These are phyloP conservation scores for Eufriesea mexicana DNA, from an alignment of 1,140 invertebrate genomes.

Conservation along the genomic window DNA sequence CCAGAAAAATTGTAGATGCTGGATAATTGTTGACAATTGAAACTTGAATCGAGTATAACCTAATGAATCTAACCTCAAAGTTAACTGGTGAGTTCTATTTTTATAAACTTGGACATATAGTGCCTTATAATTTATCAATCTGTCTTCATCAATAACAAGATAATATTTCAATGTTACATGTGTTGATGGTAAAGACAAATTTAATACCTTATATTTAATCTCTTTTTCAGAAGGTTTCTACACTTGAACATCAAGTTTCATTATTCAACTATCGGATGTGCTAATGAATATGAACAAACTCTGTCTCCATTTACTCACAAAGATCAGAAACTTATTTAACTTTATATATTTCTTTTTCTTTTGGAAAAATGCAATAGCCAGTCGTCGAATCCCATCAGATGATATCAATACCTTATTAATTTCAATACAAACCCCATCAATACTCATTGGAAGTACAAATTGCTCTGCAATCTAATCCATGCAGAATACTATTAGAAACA, in stretches of 20 bases:
- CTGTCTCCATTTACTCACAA: not conserved
- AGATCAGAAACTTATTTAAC: not conserved
- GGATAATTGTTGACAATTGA: not conserved
- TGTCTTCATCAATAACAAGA: not conserved
- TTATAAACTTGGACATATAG: not conserved
- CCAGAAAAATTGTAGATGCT: not conserved
- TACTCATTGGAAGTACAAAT: not conserved
- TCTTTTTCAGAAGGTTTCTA: no score
- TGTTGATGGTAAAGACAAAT: not conserved
- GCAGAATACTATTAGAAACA: not conserved
- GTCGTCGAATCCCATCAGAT: not conserved
- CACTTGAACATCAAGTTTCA: not conserved
- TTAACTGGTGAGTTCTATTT: not conserved
- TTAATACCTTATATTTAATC: not conserved
- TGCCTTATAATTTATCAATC: not conserved
- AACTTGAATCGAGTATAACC: not conserved
- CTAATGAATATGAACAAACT: not conserved
- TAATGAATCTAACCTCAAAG: not conserved
- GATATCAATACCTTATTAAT: not conserved
- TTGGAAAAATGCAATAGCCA: not conserved
- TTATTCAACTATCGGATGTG: not conserved
- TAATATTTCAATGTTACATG: constrained; percentile 1
- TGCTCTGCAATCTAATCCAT: not conserved
- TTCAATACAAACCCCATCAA: constrained; percentile 3
- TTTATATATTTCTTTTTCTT: not conserved